Evolutionary conservation across 2,113 vertebrate species (phyloP).

Genomic region (Sarotherodon lohbergeri): DNA sequence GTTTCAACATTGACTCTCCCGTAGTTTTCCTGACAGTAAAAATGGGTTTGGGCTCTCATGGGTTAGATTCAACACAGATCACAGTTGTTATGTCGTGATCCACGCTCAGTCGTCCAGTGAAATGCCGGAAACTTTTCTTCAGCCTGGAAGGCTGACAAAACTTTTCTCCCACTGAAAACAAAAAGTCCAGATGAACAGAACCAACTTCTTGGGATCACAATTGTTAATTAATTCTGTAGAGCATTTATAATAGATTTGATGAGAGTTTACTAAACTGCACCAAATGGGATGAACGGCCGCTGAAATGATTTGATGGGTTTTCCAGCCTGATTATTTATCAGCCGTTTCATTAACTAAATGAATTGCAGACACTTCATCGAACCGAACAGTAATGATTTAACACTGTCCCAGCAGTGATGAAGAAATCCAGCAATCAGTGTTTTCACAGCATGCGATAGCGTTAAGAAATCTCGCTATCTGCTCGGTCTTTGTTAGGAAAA

Average conservation of each 20-base stretch:
- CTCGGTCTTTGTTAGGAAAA: background rate
- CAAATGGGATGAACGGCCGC: background rate
- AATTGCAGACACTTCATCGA: background rate
- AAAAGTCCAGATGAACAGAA: background rate
- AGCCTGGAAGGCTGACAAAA: background rate
- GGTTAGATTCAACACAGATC: background rate
- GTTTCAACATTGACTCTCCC: background rate
- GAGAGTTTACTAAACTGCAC: accelerated
- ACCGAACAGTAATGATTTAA: background rate
- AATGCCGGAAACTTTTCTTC: background rate
- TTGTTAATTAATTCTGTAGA: background rate
- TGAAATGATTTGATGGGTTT: background rate
- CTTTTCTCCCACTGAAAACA: background rate
- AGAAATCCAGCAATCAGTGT: background rate
- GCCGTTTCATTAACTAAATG: background rate
- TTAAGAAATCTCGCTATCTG: background rate
- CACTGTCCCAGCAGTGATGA: background rate
- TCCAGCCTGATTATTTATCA: background rate
- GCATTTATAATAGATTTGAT: background rate
- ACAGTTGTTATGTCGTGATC: background rate
- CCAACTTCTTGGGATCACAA: background rate
- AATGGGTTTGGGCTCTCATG: background rate
- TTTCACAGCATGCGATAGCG: background rate
- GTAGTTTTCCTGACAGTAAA: background rate
- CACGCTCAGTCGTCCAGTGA: accelerated